Base-by-base conservation (phyloP, 2,113 vertebrate genomes). In the Oceanodroma tethys region DNA sequence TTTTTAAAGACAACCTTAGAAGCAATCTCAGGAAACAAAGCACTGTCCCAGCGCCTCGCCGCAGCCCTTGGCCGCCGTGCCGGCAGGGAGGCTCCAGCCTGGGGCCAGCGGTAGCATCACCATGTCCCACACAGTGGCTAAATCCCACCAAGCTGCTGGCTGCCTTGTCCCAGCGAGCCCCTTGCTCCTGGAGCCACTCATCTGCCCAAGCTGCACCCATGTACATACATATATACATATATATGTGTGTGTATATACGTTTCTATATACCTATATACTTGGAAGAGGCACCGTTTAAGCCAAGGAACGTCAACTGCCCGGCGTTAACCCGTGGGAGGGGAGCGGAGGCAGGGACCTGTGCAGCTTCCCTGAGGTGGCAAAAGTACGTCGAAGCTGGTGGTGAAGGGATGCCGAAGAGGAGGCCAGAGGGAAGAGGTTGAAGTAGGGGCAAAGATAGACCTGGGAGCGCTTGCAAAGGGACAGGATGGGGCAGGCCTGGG, bases 21-120 rank as follows among this genome's bases (percentile, higher is more conserved):
- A 86, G 43, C 78, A 91, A 92, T 94, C 96, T 97, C 89, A 95
- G 96, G 93, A 97, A 96, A 85, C 76, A 75, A 79, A 91, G 55
- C 91, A 87, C 93, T 9, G 0, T 65, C 58, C 86, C 72, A 42
- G 75, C 14, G 0, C 88, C 2, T 2, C 0, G 0, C 74, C 1
- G 0, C 50, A 81, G 60, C 91, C 68, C 36, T 15, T 6, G 30
- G 50, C 56, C 6, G 1, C 47, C 0, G 0, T 4, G 2, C 53
- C 3, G 1, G 81, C 59, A 66, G 8, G 7, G 32, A 25, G 8
- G 30, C 47, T 6, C 90, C 58, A 29, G 38, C 22, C 18, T 13
- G 4, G 50, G 23, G 60, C 45, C 13, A 8, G 50, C 1, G 1
- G 32, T 30, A 38, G 25, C 40, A 19, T 70, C 45, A 4, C 58